These are phyloP conservation scores for Linnaemya tessellans DNA, from an alignment of 2,888 invertebrate species.

Conservation along the genomic window DNA sequence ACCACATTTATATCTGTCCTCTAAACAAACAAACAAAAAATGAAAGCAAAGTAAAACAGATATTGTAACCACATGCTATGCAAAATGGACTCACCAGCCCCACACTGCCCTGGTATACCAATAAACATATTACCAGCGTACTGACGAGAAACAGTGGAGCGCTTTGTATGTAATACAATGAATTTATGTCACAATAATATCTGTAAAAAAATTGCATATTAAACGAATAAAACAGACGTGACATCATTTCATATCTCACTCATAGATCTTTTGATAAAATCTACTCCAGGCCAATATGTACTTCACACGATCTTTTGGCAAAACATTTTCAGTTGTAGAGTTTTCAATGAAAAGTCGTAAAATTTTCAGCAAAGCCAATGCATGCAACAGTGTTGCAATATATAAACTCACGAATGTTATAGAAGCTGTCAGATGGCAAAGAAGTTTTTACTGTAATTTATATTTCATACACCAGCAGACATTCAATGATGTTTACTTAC, in stretches of 20 bases:
- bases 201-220: conserved; percentile 26
- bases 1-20: conserved; percentile 46
- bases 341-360: conserved; percentile 50
- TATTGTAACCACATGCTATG: background rate
- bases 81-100: conserved; percentile 73
- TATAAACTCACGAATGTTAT: conserved; percentile 61
- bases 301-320: conserved; percentile 42
- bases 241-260: conserved; percentile 27
- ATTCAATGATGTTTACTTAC: conserved; percentile 34
- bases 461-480: background rate
- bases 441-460: too few relatives aligned
- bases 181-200: conserved; percentile 59
- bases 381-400: conserved; percentile 58
- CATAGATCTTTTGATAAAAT: conserved; percentile 59
- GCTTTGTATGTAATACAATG: conserved; percentile 72
- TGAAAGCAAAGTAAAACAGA: background rate
- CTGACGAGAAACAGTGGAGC: conserved; percentile 76
- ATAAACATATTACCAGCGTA: conserved; percentile 77
- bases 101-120: conserved; percentile 77
- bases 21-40: conserved; percentile 29
- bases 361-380: conserved; percentile 60
- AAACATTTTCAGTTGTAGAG: conserved; percentile 50
- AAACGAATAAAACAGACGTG: background rate
- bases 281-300: conserved; percentile 63
- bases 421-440: conserved; percentile 37